Conservation (phyloP, 2,113 vertebrate genomes). For the Oryzias curvinotus region DNA sequence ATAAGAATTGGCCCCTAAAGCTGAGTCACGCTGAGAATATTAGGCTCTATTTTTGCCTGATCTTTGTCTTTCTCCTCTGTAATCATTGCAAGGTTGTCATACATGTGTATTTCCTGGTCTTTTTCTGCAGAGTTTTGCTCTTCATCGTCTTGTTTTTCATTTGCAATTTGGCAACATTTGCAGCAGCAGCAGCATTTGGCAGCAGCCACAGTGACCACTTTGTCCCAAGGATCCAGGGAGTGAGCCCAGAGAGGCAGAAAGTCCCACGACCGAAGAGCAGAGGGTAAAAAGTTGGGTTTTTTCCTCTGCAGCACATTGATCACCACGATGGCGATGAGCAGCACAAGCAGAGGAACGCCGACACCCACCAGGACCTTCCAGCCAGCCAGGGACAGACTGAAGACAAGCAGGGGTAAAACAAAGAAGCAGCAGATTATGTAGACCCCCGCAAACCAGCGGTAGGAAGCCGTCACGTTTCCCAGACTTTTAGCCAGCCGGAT, state of each 20-base stretch:
- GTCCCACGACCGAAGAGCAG: constrained; percentile 81
- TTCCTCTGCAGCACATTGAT: constrained; percentile 81
- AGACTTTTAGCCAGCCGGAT: constrained; percentile 85
- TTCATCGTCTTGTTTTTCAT: constrained; percentile 9
- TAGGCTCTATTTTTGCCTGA: constrained; percentile 40
- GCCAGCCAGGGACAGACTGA: constrained; percentile 88
- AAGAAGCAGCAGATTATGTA: constrained; percentile 89
- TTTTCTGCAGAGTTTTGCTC: constrained; percentile 48
- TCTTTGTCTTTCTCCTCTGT: constrained; percentile 48
- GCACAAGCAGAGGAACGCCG: constrained; percentile 73
- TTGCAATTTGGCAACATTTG: constrained; percentile 79
- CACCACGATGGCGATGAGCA: constrained; percentile 74
- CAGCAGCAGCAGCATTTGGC: constrained; percentile 80
- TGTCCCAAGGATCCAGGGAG: constrained; percentile 89
- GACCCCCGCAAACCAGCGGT: constrained; percentile 91
- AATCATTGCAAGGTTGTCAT: constrained; percentile 77
- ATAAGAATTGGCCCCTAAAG: constrained; percentile 41
- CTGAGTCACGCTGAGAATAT: constrained; percentile 43
- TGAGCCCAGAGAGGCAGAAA: constrained; percentile 89
- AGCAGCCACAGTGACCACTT: constrained; percentile 55
- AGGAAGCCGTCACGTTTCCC: constrained; percentile 84
- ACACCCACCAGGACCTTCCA: constrained; percentile 87
- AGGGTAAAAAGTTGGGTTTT: constrained; percentile 78
- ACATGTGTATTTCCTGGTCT: constrained; percentile 55
- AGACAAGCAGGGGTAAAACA: constrained; percentile 80